Evolutionary conservation across 2,888 invertebrate genomes (phyloP), one percentile per base, ranked within the genome.

Genomic region (Pheosia gnoma): DNA sequence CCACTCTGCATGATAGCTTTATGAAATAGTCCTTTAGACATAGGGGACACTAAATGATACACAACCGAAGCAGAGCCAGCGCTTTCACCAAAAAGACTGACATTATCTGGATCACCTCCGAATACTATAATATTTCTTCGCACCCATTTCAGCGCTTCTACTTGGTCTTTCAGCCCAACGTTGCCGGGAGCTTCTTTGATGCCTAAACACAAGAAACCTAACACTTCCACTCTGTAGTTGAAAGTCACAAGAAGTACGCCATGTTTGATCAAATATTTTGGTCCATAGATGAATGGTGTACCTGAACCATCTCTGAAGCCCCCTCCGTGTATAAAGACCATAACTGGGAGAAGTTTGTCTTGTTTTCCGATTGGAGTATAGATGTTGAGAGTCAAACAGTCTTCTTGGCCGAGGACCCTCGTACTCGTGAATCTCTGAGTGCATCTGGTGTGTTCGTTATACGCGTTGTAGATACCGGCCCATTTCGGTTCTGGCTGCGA

Each of bases 261-360:
- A 66, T 91, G 85, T 63, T 76, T 80, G 1, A 89, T 67, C 36
- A 93, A 73, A 63, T 88, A 87, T 49, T 90, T 84, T 0, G 93
- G 89, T 11, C 92, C 91, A 59, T 93, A 93, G 8, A 93, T 62
- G 47, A 86, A 83, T 2, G 88, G 86, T 0, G 89, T 85, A 3
- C 86, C 87, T 0, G 92, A 92, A 0, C 93, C 93, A 38, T 89
- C 89, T 38, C 89, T 74, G 67, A 88, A 93, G 0, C 92, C 93
- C 25, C 93, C 93, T 13, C 93, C 93, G 53, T 93, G 93, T 67
- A 93, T 86, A 70, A 88, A 93, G 1, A 92, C 86, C 90, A 93
- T 92, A 45, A 93, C 93, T 4, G 93, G 92, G 0, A 79, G 78
- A 0, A 73, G 76, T 4, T 73, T 51, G 5, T 63, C 49, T 5